These are phyloP conservation scores for Euplagia quadripunctaria DNA, from an alignment of 2,888 invertebrate genomes.

Conservation along the genomic window DNA sequence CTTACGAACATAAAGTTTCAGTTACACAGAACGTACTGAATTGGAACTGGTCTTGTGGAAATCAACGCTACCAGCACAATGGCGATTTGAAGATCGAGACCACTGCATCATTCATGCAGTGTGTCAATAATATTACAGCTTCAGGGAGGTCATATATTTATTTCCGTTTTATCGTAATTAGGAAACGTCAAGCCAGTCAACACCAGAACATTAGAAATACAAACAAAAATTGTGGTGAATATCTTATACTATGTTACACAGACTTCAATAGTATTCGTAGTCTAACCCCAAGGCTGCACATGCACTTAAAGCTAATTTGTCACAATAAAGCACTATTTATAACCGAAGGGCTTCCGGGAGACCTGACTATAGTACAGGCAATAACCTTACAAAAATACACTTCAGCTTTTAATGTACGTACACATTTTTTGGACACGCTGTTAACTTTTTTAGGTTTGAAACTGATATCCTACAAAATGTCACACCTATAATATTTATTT, in stretches of 20 bases:
- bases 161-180: conserved; percentile 39
- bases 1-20: neutral
- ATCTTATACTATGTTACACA: conserved; percentile 22
- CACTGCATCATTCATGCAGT: neutral
- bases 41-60: neutral
- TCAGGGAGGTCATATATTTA: neutral
- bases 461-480: neutral
- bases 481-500: neutral
- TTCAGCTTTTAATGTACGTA: conserved; percentile 11
- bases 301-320: conserved; percentile 37
- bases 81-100: neutral
- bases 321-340: conserved; percentile 33
- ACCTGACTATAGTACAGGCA: neutral
- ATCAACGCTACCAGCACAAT: neutral
- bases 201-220: conserved; percentile 36
- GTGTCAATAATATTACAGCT: neutral
- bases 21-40: neutral
- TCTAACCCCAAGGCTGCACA: conserved; percentile 18
- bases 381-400: neutral
- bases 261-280: conserved; percentile 11
- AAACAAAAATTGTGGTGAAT: conserved; percentile 39
- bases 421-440: conserved; percentile 2
- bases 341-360: conserved; percentile 1
- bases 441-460: conserved; percentile 7
- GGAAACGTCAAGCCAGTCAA: conserved; percentile 37